phyloP scores from a whole-genome alignment of 2,888 invertebrate species.

The Uropetala carovei region DNA sequence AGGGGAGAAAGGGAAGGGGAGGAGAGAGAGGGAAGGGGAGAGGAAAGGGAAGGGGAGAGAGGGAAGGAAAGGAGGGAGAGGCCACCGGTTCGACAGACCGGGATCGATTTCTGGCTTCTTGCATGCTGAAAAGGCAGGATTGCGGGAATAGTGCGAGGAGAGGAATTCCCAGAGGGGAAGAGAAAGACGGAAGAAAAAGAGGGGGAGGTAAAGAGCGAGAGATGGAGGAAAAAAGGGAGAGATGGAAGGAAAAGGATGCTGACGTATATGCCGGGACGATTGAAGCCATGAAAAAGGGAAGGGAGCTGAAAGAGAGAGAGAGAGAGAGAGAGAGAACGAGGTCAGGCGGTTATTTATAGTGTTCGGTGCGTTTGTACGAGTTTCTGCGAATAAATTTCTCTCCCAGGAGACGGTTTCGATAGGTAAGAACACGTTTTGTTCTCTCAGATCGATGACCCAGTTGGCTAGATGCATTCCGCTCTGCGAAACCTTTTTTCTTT shows the following conservation, averaged over 20 bases:
- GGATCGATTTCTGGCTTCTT: too few relatives aligned
- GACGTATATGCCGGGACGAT: background rate
- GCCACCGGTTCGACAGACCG: too few relatives aligned
- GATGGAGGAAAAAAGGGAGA: background rate
- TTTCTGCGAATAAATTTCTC: slow-evolving; percentile 10
- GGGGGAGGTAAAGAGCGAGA: background rate
- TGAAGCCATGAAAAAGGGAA: background rate
- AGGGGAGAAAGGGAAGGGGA: too few relatives aligned
- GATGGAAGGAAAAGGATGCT: background rate
- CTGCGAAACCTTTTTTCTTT: background rate
- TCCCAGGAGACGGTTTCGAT: slow-evolving; percentile 1
- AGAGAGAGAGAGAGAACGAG: background rate
- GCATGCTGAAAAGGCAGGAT: background rate
- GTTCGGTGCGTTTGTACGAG: background rate
- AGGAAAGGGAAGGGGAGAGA: too few relatives aligned
- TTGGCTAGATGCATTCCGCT: background rate
- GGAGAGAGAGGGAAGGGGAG: too few relatives aligned
- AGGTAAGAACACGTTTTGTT: background rate
- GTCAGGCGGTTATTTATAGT: background rate
- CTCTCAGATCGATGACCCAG: background rate
- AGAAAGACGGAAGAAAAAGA: background rate
- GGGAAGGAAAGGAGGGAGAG: too few relatives aligned
- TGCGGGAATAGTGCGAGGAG: background rate
- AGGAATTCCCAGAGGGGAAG: background rate
- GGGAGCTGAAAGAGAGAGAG: background rate